A percentile compares a stretch with the other conserved stretches of the same genome.
Evolutionary conservation across 2,113 vertebrate genomes (phyloP).

Genomic region (Orthonyx spaldingii): DNA sequence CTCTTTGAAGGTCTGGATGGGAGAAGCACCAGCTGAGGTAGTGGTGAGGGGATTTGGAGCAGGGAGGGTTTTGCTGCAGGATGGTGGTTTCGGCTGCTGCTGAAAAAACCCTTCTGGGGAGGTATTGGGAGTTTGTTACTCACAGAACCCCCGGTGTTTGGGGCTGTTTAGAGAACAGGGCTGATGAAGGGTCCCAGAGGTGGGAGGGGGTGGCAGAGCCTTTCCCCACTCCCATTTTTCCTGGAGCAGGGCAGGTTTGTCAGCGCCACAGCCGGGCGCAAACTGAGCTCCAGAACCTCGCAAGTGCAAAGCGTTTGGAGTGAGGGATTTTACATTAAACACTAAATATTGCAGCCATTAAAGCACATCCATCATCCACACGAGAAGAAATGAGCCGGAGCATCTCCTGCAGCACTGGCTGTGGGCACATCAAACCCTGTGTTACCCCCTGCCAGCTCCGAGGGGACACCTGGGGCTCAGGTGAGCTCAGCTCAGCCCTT

Average conservation of each 20-base stretch:
- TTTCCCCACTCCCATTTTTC: neutral
- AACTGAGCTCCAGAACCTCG: neutral
- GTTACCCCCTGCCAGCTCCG: neutral
- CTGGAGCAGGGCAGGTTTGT: neutral
- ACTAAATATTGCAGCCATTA: slow-evolving; percentile 53
- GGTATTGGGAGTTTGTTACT: neutral
- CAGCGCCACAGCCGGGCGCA: neutral
- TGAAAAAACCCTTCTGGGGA: neutral
- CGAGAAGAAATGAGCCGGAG: slow-evolving; percentile 43
- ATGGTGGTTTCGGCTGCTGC: neutral
- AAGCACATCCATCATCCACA: slow-evolving; percentile 38
- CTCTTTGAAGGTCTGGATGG: neutral
- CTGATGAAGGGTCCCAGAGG: too few relatives aligned
- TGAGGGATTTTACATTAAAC: slow-evolving; percentile 47
- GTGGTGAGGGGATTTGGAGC: neutral
- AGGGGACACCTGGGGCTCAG: neutral
- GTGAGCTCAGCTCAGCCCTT: neutral
- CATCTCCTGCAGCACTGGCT: neutral
- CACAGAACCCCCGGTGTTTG: neutral
- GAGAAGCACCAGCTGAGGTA: neutral
- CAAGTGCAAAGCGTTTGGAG: neutral
- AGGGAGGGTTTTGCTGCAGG: neutral
- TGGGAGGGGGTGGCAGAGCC: neutral
- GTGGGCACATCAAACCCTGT: neutral
- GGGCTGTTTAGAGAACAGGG: neutral